These are phyloP conservation scores for Stratiomys singularior DNA, from an alignment of 2,888 invertebrate species.

Conservation along the genomic window DNA sequence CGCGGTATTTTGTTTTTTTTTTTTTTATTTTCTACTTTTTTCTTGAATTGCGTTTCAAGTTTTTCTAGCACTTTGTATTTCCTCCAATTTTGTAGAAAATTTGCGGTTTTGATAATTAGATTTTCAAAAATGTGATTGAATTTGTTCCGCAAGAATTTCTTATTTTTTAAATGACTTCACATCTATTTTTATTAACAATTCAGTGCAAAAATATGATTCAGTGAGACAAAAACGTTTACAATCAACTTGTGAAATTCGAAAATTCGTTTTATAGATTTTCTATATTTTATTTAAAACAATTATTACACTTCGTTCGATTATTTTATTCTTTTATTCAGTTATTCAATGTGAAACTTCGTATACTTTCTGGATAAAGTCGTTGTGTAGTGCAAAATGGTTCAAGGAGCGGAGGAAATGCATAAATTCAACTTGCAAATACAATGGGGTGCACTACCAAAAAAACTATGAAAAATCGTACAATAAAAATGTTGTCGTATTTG, in stretches of 20 bases:
- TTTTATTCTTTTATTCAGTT: background rate
- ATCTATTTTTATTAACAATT: background rate
- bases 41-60: background rate
- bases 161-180: conserved; percentile 4
- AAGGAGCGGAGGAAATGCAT: background rate
- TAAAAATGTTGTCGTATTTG: background rate
- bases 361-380: background rate
- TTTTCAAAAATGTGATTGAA: no score
- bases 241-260: background rate
- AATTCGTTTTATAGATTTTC: background rate
- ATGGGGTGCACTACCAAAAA: background rate
- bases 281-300: conserved; percentile 7
- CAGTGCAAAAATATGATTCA: background rate
- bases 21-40: background rate
- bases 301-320: conserved; percentile 13
- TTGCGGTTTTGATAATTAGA: no score
- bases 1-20: background rate
- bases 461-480: conserved; percentile 13
- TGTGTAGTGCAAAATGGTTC: background rate
- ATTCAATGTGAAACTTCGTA: background rate
- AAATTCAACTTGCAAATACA: background rate
- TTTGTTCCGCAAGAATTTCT: background rate
- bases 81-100: no score
- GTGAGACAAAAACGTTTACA: background rate
- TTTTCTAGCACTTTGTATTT: no score